phyloP scores from a whole-genome alignment of 2,797 vertebrate genomes.

The Hozukius guyotensis region DNA sequence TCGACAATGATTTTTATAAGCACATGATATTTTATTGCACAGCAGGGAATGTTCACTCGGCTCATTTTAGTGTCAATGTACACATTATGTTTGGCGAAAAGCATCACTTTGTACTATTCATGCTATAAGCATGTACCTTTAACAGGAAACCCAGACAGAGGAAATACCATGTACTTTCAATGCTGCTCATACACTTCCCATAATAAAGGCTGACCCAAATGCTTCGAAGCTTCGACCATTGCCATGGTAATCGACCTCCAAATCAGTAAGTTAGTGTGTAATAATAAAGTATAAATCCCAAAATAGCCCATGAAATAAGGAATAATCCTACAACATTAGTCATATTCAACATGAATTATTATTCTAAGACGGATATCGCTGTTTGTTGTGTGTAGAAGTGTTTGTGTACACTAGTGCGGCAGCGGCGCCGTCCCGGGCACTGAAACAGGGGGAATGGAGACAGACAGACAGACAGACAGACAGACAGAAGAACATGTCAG shows the following conservation, averaged over 20 bases:
- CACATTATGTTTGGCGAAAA: not conserved
- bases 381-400: no score
- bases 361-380: fast-evolving
- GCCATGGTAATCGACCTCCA: no score
- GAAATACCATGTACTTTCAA: not conserved
- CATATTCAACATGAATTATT: no score
- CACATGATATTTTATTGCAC: not conserved
- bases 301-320: fast-evolving
- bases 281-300: no score
- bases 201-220: no score
- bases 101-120: not conserved
- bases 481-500: not conserved
- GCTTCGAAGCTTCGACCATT: no score
- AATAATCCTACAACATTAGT: no score
- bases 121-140: not conserved
- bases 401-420: no score
- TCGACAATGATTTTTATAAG: not conserved
- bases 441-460: no score
- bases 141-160: not conserved
- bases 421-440: no score
- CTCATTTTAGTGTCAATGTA: not conserved
- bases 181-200: not conserved
- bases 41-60: not conserved
- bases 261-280: fast-evolving
- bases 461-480: no score